Evolutionary conservation across 2,888 invertebrate species (phyloP).

Genomic region (Amiota mariae): DNA sequence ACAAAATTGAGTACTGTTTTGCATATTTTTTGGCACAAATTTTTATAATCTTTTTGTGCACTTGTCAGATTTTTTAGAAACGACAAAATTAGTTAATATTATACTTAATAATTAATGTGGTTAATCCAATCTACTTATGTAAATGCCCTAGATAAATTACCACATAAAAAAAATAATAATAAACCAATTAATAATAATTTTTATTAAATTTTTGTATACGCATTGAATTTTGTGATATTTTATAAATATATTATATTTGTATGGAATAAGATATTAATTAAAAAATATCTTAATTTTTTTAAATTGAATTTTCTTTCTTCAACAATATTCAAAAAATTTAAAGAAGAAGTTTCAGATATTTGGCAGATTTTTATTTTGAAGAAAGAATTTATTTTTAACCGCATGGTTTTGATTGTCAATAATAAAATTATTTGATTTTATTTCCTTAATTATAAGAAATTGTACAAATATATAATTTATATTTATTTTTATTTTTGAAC

Average conservation of each 20-base stretch:
- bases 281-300: too few species aligned
- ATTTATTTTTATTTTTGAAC: too few species aligned
- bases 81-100: slow-evolving; percentile 32
- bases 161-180: not conserved
- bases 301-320: too few species aligned
- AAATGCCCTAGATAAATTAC: not conserved
- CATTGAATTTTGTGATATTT: slow-evolving; percentile 8
- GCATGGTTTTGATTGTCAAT: too few species aligned
- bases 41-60: slow-evolving; percentile 67
- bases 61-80: slow-evolving; percentile 44
- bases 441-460: too few species aligned
- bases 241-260: not conserved
- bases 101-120: slow-evolving; percentile 39
- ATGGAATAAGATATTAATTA: not conserved
- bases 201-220: not conserved
- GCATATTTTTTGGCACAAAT: slow-evolving; percentile 71
- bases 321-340: too few species aligned
- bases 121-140: slow-evolving; percentile 4
- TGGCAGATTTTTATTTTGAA: too few species aligned
- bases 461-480: too few species aligned
- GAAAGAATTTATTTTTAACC: too few species aligned
- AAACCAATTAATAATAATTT: not conserved
- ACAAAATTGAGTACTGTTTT: slow-evolving; percentile 59
- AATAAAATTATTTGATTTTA: too few species aligned
- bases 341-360: too few species aligned